Evolutionary conservation across 30 jellyfish, hydroid and myxozoan species (phyloP), one percentile per base, ranked within the genome.

Genomic region (Euphysa ruthae): DNA sequence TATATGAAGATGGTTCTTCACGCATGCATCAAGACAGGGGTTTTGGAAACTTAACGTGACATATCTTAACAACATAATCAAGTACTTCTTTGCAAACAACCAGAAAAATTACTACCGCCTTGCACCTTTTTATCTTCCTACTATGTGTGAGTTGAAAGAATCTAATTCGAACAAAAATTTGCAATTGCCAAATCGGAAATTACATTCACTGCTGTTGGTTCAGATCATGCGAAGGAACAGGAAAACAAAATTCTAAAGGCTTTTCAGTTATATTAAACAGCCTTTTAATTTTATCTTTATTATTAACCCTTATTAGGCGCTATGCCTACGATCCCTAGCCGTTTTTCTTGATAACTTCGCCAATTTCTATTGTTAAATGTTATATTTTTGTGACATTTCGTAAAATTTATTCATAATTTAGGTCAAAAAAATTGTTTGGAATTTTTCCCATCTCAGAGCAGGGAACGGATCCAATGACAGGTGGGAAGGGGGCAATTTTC

Each of bases 161-260:
- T n/a, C 75, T 19, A 49, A 44, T 49, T 66, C 14, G 56, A 69
- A 49, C 76, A 30, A 6, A 69, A 69, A 26, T 73, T 73, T 31
- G 55, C 73, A 26, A 49, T 73, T 35, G 33, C 55, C 68, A 58
- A 73, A 43, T 33, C 55, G 28, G 51, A 58, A 7, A 56, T 73
- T 32, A 69, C 55, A 29, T 68, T 68, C 50, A 42, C 70, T 32
- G 49, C 66, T 55, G 50, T 68, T 43, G 80, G 75, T 43, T 69
- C 50, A 26, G 85, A 73, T 73, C 82, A 73, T 51, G 85, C 85
- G 32, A 71, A 57, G 78, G 85, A 73, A 32, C 85, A 73, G 55
- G 85, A 73, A 43, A 73, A 58, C 43, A 33, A 54, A 50, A 32
- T 33, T 26, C 34, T 73, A 79, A 58, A 57, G 28, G 83, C n/a